Evolutionary conservation across 2,113 vertebrate genomes (phyloP), one percentile per base, ranked within the genome.

Genomic region (Xiphophorus maculatus): DNA sequence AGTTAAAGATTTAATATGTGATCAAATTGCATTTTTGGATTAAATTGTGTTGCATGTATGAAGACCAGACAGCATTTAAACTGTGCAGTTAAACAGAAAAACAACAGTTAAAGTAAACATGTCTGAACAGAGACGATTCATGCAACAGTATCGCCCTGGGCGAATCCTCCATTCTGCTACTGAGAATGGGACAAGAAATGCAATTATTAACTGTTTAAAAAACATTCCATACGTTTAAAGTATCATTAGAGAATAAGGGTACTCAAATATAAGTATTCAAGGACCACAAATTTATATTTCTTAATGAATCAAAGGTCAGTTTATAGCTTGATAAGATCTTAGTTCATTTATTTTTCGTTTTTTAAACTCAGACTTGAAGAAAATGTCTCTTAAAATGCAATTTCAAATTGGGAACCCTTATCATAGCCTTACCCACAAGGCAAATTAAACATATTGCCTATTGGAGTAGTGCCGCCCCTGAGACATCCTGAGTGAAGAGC

Each of bases 1-100:
- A 83, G 80, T 81, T 69, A 58, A 86, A 79, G 81, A 84, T 40
- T 14, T 73, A n/a, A 83, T 85, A 83, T 81, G 77, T 51, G 75
- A 71, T 85, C 25, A 62, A 27, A 12, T 54, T 71, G 81, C 60
- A 48, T 61, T 37, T 9, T 44, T 73, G 1, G 7, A 79, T 64
- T 68, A 8, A 67, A 78, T 30, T 71, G 62, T 51, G 63, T 62
- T 28, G 30, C 6, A 44, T 58, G 4, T 12, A 33, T 64, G 11
- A 51, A 64, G 22, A 25, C 7, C 22, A 48, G 44, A 4, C 17
- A 15, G 5, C 44, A 48, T 48, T 48, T 48, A 48, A 48, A 48
- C 17, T 48, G 30, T 22, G 17, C 6, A 6, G 8, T 33, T 33
- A 33, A 10, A 32, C 2, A 10, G 9, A 33, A 22, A 25, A 65